These are phyloP conservation scores for Elanus axillaris DNA, from an alignment of 2,113 vertebrate species.

Conservation along the genomic window DNA sequence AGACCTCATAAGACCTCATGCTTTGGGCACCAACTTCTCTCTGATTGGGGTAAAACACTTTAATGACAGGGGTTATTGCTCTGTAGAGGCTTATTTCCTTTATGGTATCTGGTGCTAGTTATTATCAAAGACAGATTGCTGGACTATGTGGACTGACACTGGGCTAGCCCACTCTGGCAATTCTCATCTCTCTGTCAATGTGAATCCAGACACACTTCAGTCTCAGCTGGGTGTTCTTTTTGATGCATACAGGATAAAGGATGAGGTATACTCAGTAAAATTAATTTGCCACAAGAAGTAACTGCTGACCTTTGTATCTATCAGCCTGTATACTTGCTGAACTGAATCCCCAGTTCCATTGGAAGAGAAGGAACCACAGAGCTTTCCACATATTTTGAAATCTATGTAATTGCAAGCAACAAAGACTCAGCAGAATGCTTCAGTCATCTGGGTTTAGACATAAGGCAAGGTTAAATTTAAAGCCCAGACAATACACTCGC, in stretches of 20 bases:
- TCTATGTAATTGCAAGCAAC: conserved; percentile 8
- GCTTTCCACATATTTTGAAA: conserved; percentile 34
- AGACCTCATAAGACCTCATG: conserved; percentile 37
- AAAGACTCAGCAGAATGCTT: conserved; percentile 24
- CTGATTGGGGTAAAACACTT: conserved; percentile 23
- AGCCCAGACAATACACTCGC: neutral
- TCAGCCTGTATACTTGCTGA: neutral
- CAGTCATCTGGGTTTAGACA: conserved; percentile 6
- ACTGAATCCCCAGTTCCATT: neutral
- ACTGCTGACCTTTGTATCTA: neutral
- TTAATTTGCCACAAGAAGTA: neutral
- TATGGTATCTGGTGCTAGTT: conserved; percentile 24
- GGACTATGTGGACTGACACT: neutral
- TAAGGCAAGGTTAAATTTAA: conserved; percentile 43
- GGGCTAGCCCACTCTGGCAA: conserved; percentile 17
- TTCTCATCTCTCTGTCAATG: neutral
- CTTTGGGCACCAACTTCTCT: conserved; percentile 41
- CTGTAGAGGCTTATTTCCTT: neutral
- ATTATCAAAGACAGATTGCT: conserved; percentile 49
- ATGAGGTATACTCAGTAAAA: neutral
- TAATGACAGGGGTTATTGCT: conserved; percentile 17
- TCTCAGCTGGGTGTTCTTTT: neutral
- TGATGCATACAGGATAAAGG: neutral
- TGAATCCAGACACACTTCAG: conserved; percentile 22
- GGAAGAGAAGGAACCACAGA: neutral